Conservation (phyloP, 2,113 vertebrate species). For the Mastomys natalensis region DNA sequence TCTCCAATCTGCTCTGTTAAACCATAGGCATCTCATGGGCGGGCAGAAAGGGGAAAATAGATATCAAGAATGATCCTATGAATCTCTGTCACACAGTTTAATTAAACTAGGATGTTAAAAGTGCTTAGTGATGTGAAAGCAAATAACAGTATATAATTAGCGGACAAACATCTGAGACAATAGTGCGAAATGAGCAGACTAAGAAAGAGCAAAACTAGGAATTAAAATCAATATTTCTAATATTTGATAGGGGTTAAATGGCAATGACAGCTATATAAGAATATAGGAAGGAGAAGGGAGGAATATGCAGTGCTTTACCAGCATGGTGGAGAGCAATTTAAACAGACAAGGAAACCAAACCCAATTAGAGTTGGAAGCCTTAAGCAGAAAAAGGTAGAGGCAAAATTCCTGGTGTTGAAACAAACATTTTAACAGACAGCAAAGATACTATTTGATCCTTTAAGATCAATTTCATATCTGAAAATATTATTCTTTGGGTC, state of each 20-base stretch:
- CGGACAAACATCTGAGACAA: neutral
- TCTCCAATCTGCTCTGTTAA: neutral
- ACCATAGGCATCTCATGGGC: neutral
- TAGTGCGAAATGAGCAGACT: neutral
- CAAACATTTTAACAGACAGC: neutral
- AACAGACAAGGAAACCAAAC: neutral
- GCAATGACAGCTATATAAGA: neutral
- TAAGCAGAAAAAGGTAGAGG: neutral
- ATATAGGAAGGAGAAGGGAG: neutral
- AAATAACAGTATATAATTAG: neutral
- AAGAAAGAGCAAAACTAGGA: constrained; percentile 20
- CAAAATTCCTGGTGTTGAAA: neutral
- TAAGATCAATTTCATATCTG: neutral
- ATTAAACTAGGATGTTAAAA: neutral
- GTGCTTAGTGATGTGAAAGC: neutral
- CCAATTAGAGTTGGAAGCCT: neutral
- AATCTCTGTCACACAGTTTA: neutral
- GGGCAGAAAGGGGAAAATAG: neutral
- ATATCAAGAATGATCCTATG: neutral
- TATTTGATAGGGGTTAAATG: neutral
- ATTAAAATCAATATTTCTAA: neutral
- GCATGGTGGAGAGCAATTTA: neutral
- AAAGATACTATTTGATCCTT: neutral
- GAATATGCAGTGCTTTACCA: neutral
- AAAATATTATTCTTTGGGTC: neutral